These are phyloP conservation scores for Eriocheir sinensis DNA, from an alignment of 1,140 invertebrate species.

Conservation along the genomic window DNA sequence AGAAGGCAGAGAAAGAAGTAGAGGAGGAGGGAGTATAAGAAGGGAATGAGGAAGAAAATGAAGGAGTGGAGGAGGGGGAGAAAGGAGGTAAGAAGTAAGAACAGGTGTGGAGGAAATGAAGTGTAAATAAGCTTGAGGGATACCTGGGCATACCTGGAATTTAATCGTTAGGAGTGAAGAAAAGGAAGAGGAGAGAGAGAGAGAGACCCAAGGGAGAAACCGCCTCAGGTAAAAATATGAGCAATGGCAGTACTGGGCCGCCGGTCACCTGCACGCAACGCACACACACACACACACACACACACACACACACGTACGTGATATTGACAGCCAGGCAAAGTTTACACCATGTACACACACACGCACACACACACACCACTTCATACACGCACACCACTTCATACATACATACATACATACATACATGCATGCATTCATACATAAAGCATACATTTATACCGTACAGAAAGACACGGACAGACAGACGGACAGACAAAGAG, in stretches of 20 bases:
- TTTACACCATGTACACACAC: background rate
- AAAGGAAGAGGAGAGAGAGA: background rate
- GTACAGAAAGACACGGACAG: no score
- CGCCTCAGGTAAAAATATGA: background rate
- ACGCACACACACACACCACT: background rate
- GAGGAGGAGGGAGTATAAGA: no score
- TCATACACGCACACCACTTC: no score
- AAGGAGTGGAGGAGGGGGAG: background rate
- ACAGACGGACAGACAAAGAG: background rate
- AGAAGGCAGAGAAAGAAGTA: background rate
- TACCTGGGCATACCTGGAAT: background rate
- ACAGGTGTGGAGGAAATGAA: background rate
- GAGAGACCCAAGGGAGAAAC: background rate
- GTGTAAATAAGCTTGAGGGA: background rate
- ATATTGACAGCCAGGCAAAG: background rate
- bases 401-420: constrained; percentile 1
- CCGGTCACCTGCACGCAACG: background rate
- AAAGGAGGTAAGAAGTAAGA: background rate
- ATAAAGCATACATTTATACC: background rate
- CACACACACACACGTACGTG: constrained; percentile 18
- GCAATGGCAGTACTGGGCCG: background rate
- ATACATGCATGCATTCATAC: constrained; percentile 25
- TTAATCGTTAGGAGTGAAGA: background rate
- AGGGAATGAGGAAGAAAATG: background rate
- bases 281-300: constrained; percentile 50